Percentiles rank a stretch among this genome's conserved stretches.
Evolutionary conservation across 1,140 invertebrate genomes (phyloP).

Genomic region (Cydia pomonella): DNA sequence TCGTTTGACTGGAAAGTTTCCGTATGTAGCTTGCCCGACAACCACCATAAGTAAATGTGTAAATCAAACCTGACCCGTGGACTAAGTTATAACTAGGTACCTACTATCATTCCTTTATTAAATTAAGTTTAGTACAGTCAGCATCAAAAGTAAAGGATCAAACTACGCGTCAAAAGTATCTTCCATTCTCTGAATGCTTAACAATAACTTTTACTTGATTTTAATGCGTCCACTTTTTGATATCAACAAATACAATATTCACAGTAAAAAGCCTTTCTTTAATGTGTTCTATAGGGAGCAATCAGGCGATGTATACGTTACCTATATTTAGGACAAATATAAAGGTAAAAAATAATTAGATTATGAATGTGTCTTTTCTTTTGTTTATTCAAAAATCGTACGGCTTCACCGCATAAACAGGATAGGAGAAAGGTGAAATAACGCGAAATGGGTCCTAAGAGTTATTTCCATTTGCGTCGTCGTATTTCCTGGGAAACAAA

Average conservation of each 20-base stretch:
- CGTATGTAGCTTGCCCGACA: slow-evolving; percentile 1
- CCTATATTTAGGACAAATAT: too few relatives aligned
- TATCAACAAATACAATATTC: too few relatives aligned
- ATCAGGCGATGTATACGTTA: too few relatives aligned
- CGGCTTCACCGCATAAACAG: slow-evolving; percentile 1
- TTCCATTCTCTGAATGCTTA: too few relatives aligned
- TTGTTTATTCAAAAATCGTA: not conserved
- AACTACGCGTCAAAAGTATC: too few relatives aligned
- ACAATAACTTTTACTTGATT: too few relatives aligned
- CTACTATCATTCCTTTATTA: not conserved
- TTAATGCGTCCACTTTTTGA: too few relatives aligned
- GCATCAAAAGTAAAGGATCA: too few relatives aligned
- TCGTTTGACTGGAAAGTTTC: slow-evolving; percentile 19
- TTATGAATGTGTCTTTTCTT: not conserved
- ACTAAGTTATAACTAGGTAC: not conserved
- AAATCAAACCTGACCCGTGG: not conserved
- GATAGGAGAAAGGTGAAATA: slow-evolving; percentile 29
- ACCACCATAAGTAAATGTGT: not conserved
- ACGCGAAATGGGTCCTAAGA: slow-evolving; percentile 39
- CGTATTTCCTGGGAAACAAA: slow-evolving; percentile 52
- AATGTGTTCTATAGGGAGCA: too few relatives aligned
- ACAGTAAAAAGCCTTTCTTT: too few relatives aligned
- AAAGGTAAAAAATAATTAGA: too few relatives aligned
- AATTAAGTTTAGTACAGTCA: too few relatives aligned
- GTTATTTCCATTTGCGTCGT: slow-evolving; percentile 49